These are phyloP conservation scores for Heliconius melpomene DNA, from an alignment of 1,140 invertebrate species.

Conservation along the genomic window DNA sequence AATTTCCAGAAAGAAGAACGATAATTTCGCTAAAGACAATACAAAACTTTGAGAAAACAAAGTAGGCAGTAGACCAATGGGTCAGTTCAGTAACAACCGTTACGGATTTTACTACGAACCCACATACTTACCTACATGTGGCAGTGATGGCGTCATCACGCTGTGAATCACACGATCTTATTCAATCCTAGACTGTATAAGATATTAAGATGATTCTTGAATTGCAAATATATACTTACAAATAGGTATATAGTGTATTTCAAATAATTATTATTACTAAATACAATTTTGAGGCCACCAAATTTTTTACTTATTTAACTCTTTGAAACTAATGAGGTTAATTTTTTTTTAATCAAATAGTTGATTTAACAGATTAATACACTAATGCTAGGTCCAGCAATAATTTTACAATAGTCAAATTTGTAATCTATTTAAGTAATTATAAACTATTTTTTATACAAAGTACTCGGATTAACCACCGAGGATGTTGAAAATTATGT, in stretches of 20 bases:
- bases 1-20: neutral
- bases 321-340: too few species aligned
- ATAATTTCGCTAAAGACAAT: neutral
- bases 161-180: constrained; percentile 19
- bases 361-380: too few species aligned
- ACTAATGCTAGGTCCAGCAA: too few species aligned
- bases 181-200: neutral
- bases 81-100: constrained; percentile 15
- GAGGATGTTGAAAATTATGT: too few species aligned
- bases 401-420: neutral
- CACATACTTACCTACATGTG: neutral
- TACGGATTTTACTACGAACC: constrained; percentile 21
- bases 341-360: too few species aligned
- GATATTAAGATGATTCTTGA: neutral
- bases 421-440: too few species aligned
- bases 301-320: too few species aligned
- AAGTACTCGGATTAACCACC: neutral
- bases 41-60: neutral
- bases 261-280: too few species aligned
- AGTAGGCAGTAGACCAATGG: constrained; percentile 17
- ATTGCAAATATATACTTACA: neutral
- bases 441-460: too few species aligned
- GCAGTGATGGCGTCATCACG: constrained; percentile 19
- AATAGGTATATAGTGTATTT: too few species aligned
- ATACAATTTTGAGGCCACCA: too few species aligned